phyloP scores from a whole-genome alignment of 2,888 invertebrate species.

The Thecophora atra region DNA sequence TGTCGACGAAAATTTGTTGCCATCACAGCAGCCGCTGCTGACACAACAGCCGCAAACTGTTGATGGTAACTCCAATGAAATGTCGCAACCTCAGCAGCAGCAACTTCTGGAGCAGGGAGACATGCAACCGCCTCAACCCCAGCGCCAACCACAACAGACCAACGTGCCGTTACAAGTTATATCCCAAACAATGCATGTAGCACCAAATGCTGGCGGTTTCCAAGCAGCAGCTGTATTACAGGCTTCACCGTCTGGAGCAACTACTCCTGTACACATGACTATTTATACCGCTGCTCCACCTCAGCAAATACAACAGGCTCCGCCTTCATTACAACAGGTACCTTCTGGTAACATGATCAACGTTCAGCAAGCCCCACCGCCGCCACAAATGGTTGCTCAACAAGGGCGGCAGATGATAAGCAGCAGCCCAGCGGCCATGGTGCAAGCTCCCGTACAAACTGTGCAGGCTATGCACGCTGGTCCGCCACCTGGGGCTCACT shows the following conservation, averaged over 20 bases:
- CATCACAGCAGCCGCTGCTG: constrained; percentile 22
- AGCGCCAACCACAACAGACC: constrained; percentile 41
- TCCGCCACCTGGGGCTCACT: constrained; percentile 51
- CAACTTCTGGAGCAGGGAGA: constrained; percentile 45
- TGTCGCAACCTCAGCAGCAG: constrained; percentile 45
- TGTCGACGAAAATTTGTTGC: constrained; percentile 18
- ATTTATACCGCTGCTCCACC: constrained; percentile 56
- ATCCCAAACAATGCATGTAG: constrained; percentile 37
- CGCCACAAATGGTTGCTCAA: constrained; percentile 44
- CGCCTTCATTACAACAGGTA: constrained; percentile 64
- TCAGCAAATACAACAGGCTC: constrained; percentile 58
- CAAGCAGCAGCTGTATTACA: constrained; percentile 29
- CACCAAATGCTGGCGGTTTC: constrained; percentile 44
- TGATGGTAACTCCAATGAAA: constrained; percentile 31
- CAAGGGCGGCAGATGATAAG: constrained; percentile 41
- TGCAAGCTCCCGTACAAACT: constrained; percentile 38
- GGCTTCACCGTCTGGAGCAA: constrained; percentile 45
- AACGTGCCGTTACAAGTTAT: constrained; percentile 34
- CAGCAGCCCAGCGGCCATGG: constrained; percentile 36
- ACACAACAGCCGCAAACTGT: constrained; percentile 32
- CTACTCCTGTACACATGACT: constrained; percentile 58
- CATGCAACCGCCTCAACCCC: constrained; percentile 14
- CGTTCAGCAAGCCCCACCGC: constrained; percentile 59
- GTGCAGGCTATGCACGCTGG: constrained; percentile 36
- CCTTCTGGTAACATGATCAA: constrained; percentile 69